Base-by-base conservation (phyloP, 2,888 invertebrate species). In the Zaprionus bogoriensis region DNA sequence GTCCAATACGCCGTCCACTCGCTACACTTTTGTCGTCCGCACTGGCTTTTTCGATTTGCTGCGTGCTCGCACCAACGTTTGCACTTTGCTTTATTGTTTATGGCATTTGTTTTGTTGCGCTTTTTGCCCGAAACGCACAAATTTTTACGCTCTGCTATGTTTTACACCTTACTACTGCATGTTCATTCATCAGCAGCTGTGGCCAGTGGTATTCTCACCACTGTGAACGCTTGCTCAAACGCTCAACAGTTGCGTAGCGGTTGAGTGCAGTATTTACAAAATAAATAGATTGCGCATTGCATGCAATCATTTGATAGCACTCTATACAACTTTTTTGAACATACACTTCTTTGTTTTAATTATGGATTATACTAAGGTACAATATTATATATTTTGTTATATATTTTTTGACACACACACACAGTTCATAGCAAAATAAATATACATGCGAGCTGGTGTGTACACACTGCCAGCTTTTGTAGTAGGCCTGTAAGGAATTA, bases 111-210 rank as follows among this genome's bases (percentile, higher is more conserved):
- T 74, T 70, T 67, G 51, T 51, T 59, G 23, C 59, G 42, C 2
- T 54, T 71, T 67, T 57, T 39, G 45, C 20, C 19, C 42, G 32
- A 57, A 72, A 67, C 48, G 46, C 48, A 65, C 46, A 44, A 76
- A 71, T 54, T 80, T 71, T 62, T 74, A 69, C 74, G 68, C 48
- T 68, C 73, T 67, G 59, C 77, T 64, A 59, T 77, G 68, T 77
- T 80, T 83, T 77, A 77, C 78, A 77, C 74, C 74, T 80, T 71
- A 83, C 83, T 78, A 77, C 71, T 81, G 65, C 68, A 55, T 50
- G 77, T 83, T 84, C 78, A 79, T 84, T 79, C 78, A 78, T 82
- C 72, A 82, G 77, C 72, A 79, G 77, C 82, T 81, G 78, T 66
- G 58, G 64, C 30, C 30, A 4, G 5, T 38, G n/a, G 5, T 46